These are phyloP conservation scores for Trogon surrucura DNA, from an alignment of 2,113 vertebrate genomes.

Conservation along the genomic window DNA sequence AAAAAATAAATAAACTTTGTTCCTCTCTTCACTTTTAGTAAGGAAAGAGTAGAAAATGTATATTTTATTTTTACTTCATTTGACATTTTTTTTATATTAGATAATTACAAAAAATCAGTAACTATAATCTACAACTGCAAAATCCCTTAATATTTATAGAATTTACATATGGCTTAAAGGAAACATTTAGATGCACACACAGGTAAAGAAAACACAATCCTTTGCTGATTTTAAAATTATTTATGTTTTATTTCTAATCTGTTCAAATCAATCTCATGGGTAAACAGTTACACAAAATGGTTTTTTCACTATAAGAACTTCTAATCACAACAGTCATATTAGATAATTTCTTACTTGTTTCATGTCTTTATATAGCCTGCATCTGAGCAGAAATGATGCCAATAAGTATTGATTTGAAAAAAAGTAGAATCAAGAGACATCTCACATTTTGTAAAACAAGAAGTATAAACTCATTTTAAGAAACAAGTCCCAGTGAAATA, in stretches of 20 bases:
- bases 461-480: neutral
- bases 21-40: neutral
- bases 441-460: neutral
- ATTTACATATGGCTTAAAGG: neutral
- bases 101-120: neutral
- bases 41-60: neutral
- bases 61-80: neutral
- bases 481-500: neutral
- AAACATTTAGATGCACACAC: neutral
- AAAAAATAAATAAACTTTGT: neutral
- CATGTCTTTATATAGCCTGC: neutral
- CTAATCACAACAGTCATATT: neutral
- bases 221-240: neutral
- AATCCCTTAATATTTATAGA: neutral
- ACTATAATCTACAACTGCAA: neutral
- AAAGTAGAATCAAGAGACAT: neutral
- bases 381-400: neutral
- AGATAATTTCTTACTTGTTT: neutral
- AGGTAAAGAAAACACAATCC: rapidly evolving
- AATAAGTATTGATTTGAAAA: neutral
- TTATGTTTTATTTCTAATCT: neutral
- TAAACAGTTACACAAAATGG: neutral
- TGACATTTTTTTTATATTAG: neutral
- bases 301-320: neutral
- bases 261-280: neutral